Conservation (phyloP, 2,888 invertebrate genomes). For the Trisateles emortualis region DNA sequence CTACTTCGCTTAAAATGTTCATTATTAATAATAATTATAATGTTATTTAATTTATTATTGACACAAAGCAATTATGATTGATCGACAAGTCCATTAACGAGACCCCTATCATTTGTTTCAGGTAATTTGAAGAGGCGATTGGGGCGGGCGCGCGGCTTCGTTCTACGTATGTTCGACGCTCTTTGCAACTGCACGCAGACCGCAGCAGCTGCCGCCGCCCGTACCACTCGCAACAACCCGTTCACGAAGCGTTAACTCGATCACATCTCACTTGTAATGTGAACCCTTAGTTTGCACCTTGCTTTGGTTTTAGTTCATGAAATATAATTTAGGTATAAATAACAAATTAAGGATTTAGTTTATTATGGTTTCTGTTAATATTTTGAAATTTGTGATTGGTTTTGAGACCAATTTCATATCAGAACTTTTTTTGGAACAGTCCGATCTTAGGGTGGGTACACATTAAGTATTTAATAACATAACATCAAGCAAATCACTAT, state of each 20-base stretch:
- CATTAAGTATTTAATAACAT: neutral
- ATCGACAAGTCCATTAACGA: conserved; percentile 17
- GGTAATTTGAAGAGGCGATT: conserved; percentile 87
- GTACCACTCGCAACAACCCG: conserved; percentile 77
- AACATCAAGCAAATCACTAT: no score
- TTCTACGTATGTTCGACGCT: conserved; percentile 88
- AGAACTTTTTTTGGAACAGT: no score
- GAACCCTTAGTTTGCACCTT: conserved; percentile 18
- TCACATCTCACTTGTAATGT: conserved; percentile 49
- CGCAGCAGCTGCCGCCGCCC: conserved; percentile 84
- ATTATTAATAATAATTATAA: no score
- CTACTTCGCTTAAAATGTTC: no score
- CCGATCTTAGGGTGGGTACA: no score
- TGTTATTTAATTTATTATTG: neutral
- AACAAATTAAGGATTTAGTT: conserved; percentile 12
- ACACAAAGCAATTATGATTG: conserved; percentile 5
- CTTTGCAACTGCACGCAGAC: conserved; percentile 89
- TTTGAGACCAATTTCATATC: no score
- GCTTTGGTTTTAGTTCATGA: conserved; percentile 14
- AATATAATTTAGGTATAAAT: conserved; percentile 10
- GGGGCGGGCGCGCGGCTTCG: conserved; percentile 87
- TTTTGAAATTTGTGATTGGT: neutral
- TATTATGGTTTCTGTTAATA: neutral
- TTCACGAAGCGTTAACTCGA: conserved; percentile 76
- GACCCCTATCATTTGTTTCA: conserved; percentile 58